Conservation (phyloP, 1,140 invertebrate genomes). For the Penaeus vannamei region DNA sequence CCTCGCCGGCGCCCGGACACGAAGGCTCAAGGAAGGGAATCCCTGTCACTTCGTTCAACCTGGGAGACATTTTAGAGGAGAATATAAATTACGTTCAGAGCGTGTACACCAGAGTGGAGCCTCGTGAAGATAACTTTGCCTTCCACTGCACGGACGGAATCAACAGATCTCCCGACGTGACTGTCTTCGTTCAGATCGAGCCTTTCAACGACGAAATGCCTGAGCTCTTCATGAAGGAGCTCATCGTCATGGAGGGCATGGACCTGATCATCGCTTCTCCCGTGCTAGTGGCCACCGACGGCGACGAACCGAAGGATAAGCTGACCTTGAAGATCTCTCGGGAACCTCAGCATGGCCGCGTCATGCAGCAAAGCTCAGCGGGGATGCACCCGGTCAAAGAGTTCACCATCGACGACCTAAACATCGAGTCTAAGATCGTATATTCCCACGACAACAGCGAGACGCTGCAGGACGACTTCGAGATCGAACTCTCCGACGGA, state of each 20-base stretch:
- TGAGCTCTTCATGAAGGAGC: conserved; percentile 71
- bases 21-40: conserved; percentile 71
- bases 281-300: conserved; percentile 72
- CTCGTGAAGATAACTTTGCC: conserved; percentile 70
- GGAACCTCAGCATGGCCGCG: conserved; percentile 71
- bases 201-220: conserved; percentile 73
- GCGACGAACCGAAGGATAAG: conserved; percentile 71
- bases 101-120: conserved; percentile 72
- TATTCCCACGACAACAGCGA: conserved; percentile 73
- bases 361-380: conserved; percentile 69
- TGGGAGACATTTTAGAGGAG: conserved; percentile 69
- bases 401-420: conserved; percentile 72
- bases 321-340: conserved; percentile 70
- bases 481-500: conserved; percentile 72
- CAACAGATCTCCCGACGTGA: conserved; percentile 69
- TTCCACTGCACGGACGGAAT: conserved; percentile 72
- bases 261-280: conserved; percentile 72
- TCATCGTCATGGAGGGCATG: conserved; percentile 72
- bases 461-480: conserved; percentile 71
- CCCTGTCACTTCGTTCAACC: conserved; percentile 71
- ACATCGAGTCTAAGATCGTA: conserved; percentile 71
- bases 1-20: conserved; percentile 71
- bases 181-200: conserved; percentile 70
- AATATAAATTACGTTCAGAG: conserved; percentile 73
- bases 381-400: conserved; percentile 69